Evolutionary conservation across 2,888 invertebrate genomes (phyloP), one percentile per base, ranked within the genome.

Genomic region (Trypoxylon attenuatum): DNA sequence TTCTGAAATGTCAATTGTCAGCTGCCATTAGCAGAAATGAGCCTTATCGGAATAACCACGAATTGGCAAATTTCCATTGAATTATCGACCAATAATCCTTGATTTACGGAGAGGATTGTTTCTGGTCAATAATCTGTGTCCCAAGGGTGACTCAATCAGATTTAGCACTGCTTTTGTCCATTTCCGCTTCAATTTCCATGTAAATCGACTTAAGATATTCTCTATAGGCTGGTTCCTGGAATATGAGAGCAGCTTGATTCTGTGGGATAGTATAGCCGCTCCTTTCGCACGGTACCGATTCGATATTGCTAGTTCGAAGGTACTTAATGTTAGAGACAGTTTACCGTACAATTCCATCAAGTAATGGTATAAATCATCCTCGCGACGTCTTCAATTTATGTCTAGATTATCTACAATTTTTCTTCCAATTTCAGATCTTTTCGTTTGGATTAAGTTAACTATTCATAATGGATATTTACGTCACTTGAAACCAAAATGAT

Each of bases 151-250:
- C 52, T 59, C 45, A 54, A 56, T 51, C 49, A n/a, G 55, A 69
- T 58, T 51, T 51, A 39, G 45, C 49, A 41, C 25, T 45, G 52
- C 51, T 59, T 73, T 64, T 64, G 70, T 66, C 66, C 56, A 57
- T 64, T 73, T 69, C 62, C 58, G 59, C 51, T 39, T 43, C 57
- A 56, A 73, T 73, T 70, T 62, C 57, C 56, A 73, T 70, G 73
- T 43, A 70, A 73, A 73, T 73, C 67, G 70, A 50, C 52, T 67
- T 59, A 70, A 67, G 60, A 62, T 50, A 13, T 52, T 22, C 58
- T 61, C 55, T 53, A 46, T 38, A 45, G 51, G 25, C 58, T n/a
- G 64, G 57, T 54, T 49, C 38, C 53, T 15, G 54, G 54, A 45
- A 64, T 38, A 45, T 54, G 52, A 62, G 21, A 18, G 27, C 29